phyloP scores from a whole-genome alignment of 2,888 invertebrate species.

The Troilus luridus region DNA sequence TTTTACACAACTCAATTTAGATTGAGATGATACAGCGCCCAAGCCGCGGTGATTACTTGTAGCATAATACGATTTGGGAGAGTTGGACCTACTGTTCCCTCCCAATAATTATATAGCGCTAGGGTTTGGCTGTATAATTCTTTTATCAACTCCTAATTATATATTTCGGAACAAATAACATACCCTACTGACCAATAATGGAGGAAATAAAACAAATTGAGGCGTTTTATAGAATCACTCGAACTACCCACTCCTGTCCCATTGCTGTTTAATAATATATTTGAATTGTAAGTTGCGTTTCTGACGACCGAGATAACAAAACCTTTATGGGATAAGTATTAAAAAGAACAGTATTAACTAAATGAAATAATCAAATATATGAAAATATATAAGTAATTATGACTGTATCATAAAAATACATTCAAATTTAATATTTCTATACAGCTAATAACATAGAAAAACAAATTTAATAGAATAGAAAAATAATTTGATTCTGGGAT shows the following conservation, averaged over 20 bases:
- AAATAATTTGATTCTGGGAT: no score
- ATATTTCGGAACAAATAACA: conserved; percentile 22
- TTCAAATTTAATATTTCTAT: no score
- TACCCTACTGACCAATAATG: not conserved
- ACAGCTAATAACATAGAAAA: no score
- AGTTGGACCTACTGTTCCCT: not conserved
- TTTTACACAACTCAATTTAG: conserved; percentile 28
- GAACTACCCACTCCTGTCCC: not conserved
- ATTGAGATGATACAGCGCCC: not conserved
- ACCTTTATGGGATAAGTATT: not conserved
- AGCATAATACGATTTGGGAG: not conserved
- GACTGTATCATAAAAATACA: no score
- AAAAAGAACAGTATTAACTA: not conserved
- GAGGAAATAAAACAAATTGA: conserved; percentile 11
- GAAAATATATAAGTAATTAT: no score
- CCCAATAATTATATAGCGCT: not conserved
- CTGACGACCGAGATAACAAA: not conserved
- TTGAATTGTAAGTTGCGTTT: not conserved
- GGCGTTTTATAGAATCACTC: not conserved
- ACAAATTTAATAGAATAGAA: no score
- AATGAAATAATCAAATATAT: no score
- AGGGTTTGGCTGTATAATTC: conserved; percentile 13
- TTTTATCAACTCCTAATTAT: conserved; percentile 31
- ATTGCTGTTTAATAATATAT: not conserved
- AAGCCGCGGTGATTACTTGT: not conserved